These are phyloP conservation scores for Sinocyclocheilus maitianheensis DNA, from an alignment of 2,113 vertebrate genomes.

Conservation along the genomic window DNA sequence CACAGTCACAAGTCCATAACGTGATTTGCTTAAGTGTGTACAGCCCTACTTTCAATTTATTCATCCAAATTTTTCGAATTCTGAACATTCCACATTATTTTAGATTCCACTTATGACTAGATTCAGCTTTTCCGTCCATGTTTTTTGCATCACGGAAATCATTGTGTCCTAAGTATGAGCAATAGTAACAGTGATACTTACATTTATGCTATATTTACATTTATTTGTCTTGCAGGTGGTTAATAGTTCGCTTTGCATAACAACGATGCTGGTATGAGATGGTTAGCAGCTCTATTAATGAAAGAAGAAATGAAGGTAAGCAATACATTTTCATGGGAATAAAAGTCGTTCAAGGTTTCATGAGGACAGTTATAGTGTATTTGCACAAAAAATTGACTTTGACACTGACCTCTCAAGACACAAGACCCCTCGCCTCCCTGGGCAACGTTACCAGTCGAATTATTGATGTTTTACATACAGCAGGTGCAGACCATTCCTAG, in stretches of 20 bases:
- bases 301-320: not conserved
- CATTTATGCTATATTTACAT: not conserved
- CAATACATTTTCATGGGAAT: not conserved
- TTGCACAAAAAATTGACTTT: not conserved
- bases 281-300: not conserved
- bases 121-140: not conserved
- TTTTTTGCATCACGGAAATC: not conserved
- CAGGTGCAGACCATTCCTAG: not conserved
- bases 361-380: not conserved
- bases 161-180: not conserved
- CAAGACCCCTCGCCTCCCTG: not conserved
- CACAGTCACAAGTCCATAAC: no score
- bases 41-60: no score
- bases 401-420: not conserved
- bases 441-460: slow-evolving; percentile 39
- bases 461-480: slow-evolving; percentile 52
- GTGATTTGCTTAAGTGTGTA: no score
- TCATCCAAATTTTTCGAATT: no score
- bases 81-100: not conserved
- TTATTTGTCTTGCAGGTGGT: not conserved
- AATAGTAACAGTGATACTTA: not conserved
- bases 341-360: not conserved
- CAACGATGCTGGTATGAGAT: no score
- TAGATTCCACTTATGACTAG: not conserved
- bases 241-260: not conserved